Base-by-base conservation (phyloP, 2,113 vertebrate genomes). In the Plectropomus leopardus region DNA sequence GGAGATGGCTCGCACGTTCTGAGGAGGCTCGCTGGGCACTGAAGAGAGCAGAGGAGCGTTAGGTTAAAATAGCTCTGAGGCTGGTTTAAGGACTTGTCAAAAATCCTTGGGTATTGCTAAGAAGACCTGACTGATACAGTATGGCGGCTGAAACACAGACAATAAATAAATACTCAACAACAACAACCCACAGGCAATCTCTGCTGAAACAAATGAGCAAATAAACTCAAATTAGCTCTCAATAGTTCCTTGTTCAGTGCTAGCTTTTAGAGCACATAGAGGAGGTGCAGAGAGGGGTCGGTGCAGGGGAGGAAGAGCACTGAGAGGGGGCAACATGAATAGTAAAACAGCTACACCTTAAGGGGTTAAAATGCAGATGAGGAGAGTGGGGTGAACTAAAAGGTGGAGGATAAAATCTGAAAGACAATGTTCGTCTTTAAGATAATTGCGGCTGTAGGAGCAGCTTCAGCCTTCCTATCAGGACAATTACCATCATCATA, bases 11-110 rank as follows among this genome's bases (percentile, higher is more conserved):
- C 97, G 93, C 64, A 99, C 97, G 0, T 99, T 99, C 93, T 99
- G 98, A 0, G 98, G 98, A 24, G 98, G 97, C 93, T 99, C 97
- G 70, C 98, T 99, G 88, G 98, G 98, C 70, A 99, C 98, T 99
- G 94, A 10, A 19, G 51, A 75, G 40, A 86, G 59, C 6, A 58
- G 23, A 17, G 19, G 15, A 26, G 26, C 3, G 63, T 91, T 79
- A 88, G 1, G 13, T 24, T 72, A 15, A 83, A 67, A 77, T 14
- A 17, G 4, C 23, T 15, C 23, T 71, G 4, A 55, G n/a, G 32
- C 55, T 71, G 8, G 63, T 54, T 59, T 21, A 24, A 58, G 4
- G 5, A 58, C 50, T 73, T 64, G 28, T n/a, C 23, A 45, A 19
- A 59, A 61, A 54, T 28, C 50, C 15, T 30, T 16, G 24, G 54